phyloP scores from a whole-genome alignment of 1,140 invertebrate genomes.

The Drosophila lowei region DNA sequence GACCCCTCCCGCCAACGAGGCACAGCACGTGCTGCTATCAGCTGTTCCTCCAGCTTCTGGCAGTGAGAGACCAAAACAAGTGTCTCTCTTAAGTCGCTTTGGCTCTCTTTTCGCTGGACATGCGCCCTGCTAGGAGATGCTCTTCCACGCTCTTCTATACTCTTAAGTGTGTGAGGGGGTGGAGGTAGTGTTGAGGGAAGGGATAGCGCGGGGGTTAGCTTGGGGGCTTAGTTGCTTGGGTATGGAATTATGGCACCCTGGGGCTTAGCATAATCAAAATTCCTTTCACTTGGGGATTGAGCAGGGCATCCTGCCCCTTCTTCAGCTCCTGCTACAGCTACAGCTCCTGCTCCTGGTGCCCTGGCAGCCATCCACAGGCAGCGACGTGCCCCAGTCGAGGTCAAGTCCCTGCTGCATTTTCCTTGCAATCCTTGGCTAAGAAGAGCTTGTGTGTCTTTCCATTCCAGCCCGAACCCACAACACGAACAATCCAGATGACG shows the following conservation, averaged over 20 bases:
- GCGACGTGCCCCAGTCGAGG: conserved; percentile 51
- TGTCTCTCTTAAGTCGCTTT: conserved; percentile 2
- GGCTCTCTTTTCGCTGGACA: conserved; percentile 9
- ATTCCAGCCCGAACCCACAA: conserved; percentile 17
- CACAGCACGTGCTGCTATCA: conserved; percentile 50
- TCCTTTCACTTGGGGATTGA: conserved; percentile 75
- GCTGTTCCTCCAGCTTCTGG: conserved; percentile 15
- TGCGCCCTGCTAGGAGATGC: conserved; percentile 16
- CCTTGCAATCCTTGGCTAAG: conserved; percentile 41
- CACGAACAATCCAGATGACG: conserved; percentile 5
- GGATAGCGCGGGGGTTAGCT: not conserved
- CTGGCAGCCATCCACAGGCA: conserved; percentile 23
- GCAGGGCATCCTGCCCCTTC: conserved; percentile 28
- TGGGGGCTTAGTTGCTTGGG: conserved; percentile 63
- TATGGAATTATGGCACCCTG: conserved; percentile 82
- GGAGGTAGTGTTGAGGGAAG: too few relatives aligned
- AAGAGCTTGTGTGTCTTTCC: conserved; percentile 21
- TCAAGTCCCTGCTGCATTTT: conserved; percentile 45
- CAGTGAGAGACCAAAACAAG: conserved; percentile 47
- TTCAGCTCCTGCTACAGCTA: not conserved
- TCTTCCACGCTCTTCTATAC: conserved; percentile 37
- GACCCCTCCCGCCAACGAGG: conserved; percentile 3
- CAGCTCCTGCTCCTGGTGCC: too few relatives aligned
- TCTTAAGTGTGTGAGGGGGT: conserved; percentile 14
- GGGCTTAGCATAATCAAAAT: conserved; percentile 83